Base-by-base conservation (phyloP, 30 jellyfish, hydroid and myxozoan species). In the Pelagia noctiluca region DNA sequence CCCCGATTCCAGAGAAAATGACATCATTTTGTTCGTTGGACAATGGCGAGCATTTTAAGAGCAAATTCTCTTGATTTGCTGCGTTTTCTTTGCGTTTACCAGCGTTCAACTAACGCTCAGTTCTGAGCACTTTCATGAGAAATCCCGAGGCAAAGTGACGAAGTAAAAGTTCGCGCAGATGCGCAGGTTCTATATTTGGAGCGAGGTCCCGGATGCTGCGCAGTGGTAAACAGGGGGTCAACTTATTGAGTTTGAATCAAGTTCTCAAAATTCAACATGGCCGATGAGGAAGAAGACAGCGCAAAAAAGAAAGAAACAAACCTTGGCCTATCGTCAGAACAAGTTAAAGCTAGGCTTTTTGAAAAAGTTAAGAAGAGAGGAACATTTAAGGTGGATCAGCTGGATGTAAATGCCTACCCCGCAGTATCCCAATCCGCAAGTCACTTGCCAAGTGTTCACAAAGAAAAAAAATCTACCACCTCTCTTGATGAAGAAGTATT, bases 201-300 rank as follows among this genome's bases (percentile, higher is more conserved):
- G 72, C 72, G 21, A 60, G 21, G 23, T 60, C 35, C 72, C 72
- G 12, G 72, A 60, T 60, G 72, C 35, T 60, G 60, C 32, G 72
- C 72, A 0, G 57, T 49, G 18, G 48, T 35, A 25, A 25, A 10
- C 86, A 37, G 75, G 86, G 86, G 73, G 86, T 75, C 37, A 28
- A 37, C 38, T 31, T 50, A 75, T 75, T 24, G 48, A 0, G 30
- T 60, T 24, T 5, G 34, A 12, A 24, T n/a, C 21, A 10, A n/a
- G 35, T 12, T 60, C 72, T 60, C 72, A n/a, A 60, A 60, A 60
- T 26, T 60, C 23, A 60, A 22, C 72, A 60, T 60, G 72, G 72
- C 72, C 23, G 72, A 60, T 60, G 57, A 42, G 8, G 12, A 42
- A 8, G 16, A 42, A 42, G n/a, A n/a, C n/a, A n/a, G n/a, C n/a